phyloP scores from a whole-genome alignment of 2,888 invertebrate genomes.

The Microdon myrmicae region DNA sequence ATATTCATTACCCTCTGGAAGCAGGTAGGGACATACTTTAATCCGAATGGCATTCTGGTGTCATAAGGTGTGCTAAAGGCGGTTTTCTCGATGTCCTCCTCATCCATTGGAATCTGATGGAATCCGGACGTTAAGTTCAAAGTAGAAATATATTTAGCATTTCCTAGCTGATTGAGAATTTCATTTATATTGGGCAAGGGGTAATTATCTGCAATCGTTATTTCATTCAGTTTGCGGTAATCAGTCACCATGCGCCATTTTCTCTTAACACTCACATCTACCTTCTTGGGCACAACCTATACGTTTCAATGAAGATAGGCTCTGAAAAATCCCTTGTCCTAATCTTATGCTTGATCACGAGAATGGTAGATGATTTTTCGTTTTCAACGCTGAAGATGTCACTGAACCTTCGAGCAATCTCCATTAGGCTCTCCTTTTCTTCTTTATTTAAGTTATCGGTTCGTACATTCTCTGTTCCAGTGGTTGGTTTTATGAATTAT shows the following conservation, averaged over 20 bases:
- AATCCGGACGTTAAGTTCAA: conserved; percentile 4
- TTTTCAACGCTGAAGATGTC: too few species aligned
- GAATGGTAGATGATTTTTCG: too few species aligned
- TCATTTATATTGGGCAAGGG: conserved; percentile 1
- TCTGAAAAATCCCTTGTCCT: too few species aligned
- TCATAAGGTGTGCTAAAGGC: conserved; percentile 9
- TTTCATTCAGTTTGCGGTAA: conserved; percentile 1
- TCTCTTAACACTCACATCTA: not conserved
- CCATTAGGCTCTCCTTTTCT: too few species aligned
- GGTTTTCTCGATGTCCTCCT: not conserved
- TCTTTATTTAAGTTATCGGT: too few species aligned
- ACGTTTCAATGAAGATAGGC: not conserved
- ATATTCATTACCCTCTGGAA: not conserved
- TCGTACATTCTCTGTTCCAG: too few species aligned
- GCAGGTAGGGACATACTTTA: not conserved
- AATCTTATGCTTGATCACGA: too few species aligned
- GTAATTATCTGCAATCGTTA: not conserved
- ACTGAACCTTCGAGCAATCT: too few species aligned
- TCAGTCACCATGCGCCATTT: conserved; percentile 6
- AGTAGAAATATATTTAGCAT: conserved; percentile 1
- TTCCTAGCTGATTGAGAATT: conserved; percentile 1
- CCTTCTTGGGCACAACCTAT: conserved; percentile 1
- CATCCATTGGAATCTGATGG: conserved; percentile 1
- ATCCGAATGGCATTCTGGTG: too few species aligned
- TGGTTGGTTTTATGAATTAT: too few species aligned